A percentile compares a stretch with the other conserved stretches of the same genome.
Evolutionary conservation across 2,888 invertebrate species (phyloP).

Genomic region (Griposia aprilina): DNA sequence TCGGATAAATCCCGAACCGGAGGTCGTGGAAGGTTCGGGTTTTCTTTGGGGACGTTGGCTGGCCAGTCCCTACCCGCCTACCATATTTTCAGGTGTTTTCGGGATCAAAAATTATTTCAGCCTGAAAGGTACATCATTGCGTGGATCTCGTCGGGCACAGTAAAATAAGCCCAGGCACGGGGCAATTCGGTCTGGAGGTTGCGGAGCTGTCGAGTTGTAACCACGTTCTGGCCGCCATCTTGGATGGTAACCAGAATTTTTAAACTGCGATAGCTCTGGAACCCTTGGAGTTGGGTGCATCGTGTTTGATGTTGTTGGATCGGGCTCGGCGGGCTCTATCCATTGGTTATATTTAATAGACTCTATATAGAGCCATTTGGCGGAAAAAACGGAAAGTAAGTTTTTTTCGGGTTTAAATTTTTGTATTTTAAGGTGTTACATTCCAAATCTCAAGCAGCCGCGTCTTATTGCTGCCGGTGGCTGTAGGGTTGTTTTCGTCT

Average conservation of each 20-base stretch:
- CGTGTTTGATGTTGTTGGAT: conserved; percentile 4
- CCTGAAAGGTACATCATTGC: too few relatives aligned
- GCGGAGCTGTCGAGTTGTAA: neutral
- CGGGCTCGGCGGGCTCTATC: conserved; percentile 2
- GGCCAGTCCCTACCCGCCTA: fast-evolving
- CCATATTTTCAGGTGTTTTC: neutral
- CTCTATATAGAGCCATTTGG: conserved; percentile 23
- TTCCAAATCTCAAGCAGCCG: too few relatives aligned
- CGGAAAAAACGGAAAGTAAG: too few relatives aligned
- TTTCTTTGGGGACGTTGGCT: neutral
- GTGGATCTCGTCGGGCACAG: neutral
- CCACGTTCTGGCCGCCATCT: neutral
- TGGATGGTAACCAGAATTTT: too few relatives aligned
- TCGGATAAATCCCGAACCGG: neutral
- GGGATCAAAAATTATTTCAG: neutral
- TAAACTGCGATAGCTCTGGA: neutral
- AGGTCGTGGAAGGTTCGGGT: neutral
- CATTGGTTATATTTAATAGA: neutral
- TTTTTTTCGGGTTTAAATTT: too few relatives aligned
- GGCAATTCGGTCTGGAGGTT: neutral
- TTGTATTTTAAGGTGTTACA: too few relatives aligned
- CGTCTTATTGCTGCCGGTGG: too few relatives aligned
- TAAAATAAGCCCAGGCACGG: neutral
- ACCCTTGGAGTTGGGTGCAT: neutral
- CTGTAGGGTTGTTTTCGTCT: too few relatives aligned